These are phyloP conservation scores for Phyllotreta cruciferae DNA, from an alignment of 2,888 invertebrate species.

Conservation along the genomic window DNA sequence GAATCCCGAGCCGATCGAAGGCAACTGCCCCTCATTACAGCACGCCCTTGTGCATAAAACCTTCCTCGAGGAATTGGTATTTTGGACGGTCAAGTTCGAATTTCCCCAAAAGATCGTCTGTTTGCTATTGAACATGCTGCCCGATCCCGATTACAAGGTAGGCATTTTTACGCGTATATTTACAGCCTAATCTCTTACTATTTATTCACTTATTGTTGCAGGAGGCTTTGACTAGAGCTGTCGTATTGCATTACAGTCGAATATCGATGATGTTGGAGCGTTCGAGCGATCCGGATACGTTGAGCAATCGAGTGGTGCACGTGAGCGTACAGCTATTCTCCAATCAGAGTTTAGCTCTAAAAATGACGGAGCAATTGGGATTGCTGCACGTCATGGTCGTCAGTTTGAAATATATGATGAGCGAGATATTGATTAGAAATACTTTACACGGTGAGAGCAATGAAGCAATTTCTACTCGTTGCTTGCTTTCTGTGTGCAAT, in stretches of 20 bases:
- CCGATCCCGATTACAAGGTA: conserved; percentile 91
- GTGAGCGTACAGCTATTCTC: conserved; percentile 97
- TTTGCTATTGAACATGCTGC: conserved; percentile 91
- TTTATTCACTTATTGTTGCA: neutral
- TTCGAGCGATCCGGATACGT: conserved; percentile 85
- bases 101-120: conserved; percentile 97
- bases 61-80: conserved; percentile 92
- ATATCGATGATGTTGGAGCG: conserved; percentile 90
- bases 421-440: conserved; percentile 86
- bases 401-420: conserved; percentile 92
- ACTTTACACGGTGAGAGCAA: conserved; percentile 79
- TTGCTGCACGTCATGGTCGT: conserved; percentile 93
- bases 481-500: conserved; percentile 66
- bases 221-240: conserved; percentile 91
- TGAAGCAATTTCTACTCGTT: too few species aligned
- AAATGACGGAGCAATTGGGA: conserved; percentile 90
- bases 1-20: conserved; percentile 72
- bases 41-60: conserved; percentile 82
- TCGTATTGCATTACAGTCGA: conserved; percentile 95
- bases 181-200: neutral
- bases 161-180: too few species aligned
- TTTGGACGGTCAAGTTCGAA: conserved; percentile 97
- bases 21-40: conserved; percentile 80
- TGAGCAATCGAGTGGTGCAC: conserved; percentile 96
- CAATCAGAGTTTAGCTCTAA: conserved; percentile 87